These are phyloP conservation scores for Caranx ignobilis DNA, from an alignment of 2,113 vertebrate species.

Conservation along the genomic window DNA sequence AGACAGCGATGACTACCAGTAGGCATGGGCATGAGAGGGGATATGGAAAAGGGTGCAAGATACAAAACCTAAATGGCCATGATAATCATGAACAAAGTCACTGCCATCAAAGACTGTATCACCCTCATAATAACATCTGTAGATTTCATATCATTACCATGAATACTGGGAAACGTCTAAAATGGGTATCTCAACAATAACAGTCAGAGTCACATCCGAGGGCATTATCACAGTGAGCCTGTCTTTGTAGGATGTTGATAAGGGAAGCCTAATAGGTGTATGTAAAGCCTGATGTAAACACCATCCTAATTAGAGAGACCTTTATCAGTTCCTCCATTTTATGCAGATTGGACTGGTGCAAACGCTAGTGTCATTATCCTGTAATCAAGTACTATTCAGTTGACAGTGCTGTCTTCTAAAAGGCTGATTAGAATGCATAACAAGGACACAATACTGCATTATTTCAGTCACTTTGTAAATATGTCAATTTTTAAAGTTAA, in stretches of 20 bases:
- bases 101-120: conserved; percentile 82
- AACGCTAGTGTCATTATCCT: conserved; percentile 75
- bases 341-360: conserved; percentile 75
- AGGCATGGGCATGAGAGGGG: conserved; percentile 72
- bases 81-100: conserved; percentile 85
- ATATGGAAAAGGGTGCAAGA: conserved; percentile 71
- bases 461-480: conserved; percentile 56
- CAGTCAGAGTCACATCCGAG: conserved; percentile 67
- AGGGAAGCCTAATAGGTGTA: conserved; percentile 64
- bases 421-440: conserved; percentile 73
- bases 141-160: conserved; percentile 83
- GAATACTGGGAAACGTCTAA: conserved; percentile 77
- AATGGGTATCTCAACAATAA: conserved; percentile 73
- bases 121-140: conserved; percentile 80
- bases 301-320: conserved; percentile 76
- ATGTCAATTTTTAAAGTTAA: conserved; percentile 42
- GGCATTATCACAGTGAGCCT: conserved; percentile 71
- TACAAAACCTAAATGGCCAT: conserved; percentile 83
- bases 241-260: conserved; percentile 69
- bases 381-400: conserved; percentile 82
- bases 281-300: conserved; percentile 75
- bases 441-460: conserved; percentile 60
- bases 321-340: conserved; percentile 72
- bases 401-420: conserved; percentile 63
- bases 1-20: conserved; percentile 81